Evolutionary conservation across 2,888 invertebrate species (phyloP).

Genomic region (Prosapia bicincta): DNA sequence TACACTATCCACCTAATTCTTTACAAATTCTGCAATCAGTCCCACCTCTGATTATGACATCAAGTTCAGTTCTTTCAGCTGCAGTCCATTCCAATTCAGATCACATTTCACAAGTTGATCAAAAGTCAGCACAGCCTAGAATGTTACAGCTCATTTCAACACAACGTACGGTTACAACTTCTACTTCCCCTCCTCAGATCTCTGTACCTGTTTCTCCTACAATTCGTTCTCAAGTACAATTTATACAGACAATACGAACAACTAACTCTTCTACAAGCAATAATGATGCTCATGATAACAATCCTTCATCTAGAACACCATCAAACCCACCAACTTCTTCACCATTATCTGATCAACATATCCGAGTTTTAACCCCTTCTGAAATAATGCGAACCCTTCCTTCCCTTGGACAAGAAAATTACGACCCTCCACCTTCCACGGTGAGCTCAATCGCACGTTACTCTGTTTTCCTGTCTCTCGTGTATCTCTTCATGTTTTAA

Average conservation of each 20-base stretch:
- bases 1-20: slow-evolving; percentile 41
- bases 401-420: slow-evolving; percentile 67
- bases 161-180: slow-evolving; percentile 34
- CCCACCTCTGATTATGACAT: slow-evolving; percentile 40
- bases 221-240: not conserved
- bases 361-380: slow-evolving; percentile 83
- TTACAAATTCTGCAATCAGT: slow-evolving; percentile 40
- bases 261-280: not conserved
- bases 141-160: slow-evolving; percentile 36
- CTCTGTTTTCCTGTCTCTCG: slow-evolving; percentile 26
- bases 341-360: slow-evolving; percentile 68
- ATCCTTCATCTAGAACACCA: not conserved
- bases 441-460: slow-evolving; percentile 41
- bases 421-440: slow-evolving; percentile 53
- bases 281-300: not conserved
- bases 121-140: slow-evolving; percentile 9
- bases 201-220: not conserved
- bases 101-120: slow-evolving; percentile 20
- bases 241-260: not conserved
- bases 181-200: slow-evolving; percentile 31
- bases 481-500: slow-evolving; percentile 5
- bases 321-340: slow-evolving; percentile 33
- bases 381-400: slow-evolving; percentile 90
- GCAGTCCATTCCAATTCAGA: slow-evolving; percentile 28
- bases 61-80: slow-evolving; percentile 36